phyloP scores from a whole-genome alignment of 1,140 invertebrate genomes.

The Drosophila auraria region DNA sequence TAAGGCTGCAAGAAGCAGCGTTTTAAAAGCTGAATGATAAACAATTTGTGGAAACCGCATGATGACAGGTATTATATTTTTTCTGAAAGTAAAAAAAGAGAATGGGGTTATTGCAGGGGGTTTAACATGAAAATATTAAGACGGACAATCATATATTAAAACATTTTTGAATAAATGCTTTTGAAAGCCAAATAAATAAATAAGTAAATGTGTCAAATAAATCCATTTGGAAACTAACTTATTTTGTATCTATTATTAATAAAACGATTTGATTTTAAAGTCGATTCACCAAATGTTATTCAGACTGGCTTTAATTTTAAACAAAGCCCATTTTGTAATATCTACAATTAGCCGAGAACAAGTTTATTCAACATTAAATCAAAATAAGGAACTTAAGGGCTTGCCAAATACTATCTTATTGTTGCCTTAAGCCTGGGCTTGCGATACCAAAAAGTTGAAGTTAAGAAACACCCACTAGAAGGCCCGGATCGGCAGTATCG shows the following conservation, averaged over 20 bases:
- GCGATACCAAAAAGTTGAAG: background rate
- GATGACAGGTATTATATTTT: slow-evolving; percentile 5
- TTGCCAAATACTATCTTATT: background rate
- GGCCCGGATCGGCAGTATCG: slow-evolving; percentile 20
- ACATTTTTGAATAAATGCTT: too few species aligned
- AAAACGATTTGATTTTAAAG: background rate
- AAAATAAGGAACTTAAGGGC: background rate
- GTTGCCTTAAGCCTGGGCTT: background rate
- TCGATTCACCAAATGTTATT: too few species aligned
- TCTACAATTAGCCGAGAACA: background rate
- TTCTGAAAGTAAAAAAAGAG: slow-evolving; percentile 29
- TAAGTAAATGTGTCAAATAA: background rate
- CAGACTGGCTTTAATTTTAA: too few species aligned
- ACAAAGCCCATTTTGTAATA: background rate
- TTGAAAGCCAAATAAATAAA: background rate
- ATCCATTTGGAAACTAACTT: background rate
- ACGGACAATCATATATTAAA: too few species aligned
- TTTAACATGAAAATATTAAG: too few species aligned
- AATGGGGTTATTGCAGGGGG: background rate
- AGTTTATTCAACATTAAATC: background rate
- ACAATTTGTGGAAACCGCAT: slow-evolving; percentile 59
- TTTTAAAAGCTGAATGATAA: slow-evolving; percentile 33
- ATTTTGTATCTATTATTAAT: too few species aligned
- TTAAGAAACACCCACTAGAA: slow-evolving; percentile 30
- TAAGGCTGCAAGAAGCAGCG: slow-evolving; percentile 35